Evolutionary conservation across 2,113 vertebrate species (phyloP).

Genomic region (Sclerurus mexicanus): DNA sequence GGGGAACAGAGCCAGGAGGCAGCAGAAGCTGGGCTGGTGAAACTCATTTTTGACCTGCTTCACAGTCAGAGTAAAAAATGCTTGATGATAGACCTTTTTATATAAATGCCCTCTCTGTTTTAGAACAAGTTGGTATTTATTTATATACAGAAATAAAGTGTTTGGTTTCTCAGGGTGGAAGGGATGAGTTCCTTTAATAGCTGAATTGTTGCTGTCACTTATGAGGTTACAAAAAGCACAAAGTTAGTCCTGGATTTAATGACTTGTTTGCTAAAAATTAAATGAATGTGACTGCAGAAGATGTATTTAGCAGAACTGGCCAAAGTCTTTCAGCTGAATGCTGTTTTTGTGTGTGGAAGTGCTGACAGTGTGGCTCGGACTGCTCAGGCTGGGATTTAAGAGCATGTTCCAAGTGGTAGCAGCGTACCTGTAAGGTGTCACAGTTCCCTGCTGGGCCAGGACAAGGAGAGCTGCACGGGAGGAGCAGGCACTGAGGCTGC

Average conservation of each 20-base stretch:
- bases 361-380: not conserved
- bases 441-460: not conserved
- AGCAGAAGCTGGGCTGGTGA: not conserved
- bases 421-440: rapidly evolving
- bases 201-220: not conserved
- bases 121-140: not conserved
- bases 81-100: not conserved
- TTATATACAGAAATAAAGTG: not conserved
- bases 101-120: not conserved
- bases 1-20: not conserved
- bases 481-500: rapidly evolving
- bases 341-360: not conserved
- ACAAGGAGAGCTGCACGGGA: not conserved
- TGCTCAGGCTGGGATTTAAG: not conserved
- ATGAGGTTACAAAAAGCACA: not conserved
- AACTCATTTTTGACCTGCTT: not conserved
- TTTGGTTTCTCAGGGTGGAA: not conserved
- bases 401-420: rapidly evolving
- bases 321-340: not conserved
- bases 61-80: not conserved
- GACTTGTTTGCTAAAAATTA: not conserved
- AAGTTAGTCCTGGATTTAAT: not conserved
- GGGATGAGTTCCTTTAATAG: not conserved
- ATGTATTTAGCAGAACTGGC: not conserved
- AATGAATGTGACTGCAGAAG: not conserved